These are phyloP conservation scores for Choristoneura fumiferana DNA, from an alignment of 1,140 invertebrate genomes.

Conservation along the genomic window DNA sequence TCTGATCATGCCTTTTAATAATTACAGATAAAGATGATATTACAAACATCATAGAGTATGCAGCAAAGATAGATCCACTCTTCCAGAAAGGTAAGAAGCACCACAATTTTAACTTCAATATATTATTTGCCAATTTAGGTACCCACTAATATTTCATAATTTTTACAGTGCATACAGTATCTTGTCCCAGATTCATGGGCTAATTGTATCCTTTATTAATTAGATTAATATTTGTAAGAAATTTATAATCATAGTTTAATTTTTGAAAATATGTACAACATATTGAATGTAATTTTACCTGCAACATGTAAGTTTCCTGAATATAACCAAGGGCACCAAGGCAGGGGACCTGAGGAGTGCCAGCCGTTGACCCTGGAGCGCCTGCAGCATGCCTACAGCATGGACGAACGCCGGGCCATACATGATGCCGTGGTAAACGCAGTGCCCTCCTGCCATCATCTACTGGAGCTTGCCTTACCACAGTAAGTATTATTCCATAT, in stretches of 20 bases:
- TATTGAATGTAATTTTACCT: too few species aligned
- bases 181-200: too few species aligned
- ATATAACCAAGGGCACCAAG: conserved; percentile 48
- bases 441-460: conserved; percentile 41
- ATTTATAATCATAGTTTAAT: too few species aligned
- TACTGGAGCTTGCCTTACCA: conserved; percentile 42
- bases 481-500: conserved; percentile 30
- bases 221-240: too few species aligned
- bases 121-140: too few species aligned
- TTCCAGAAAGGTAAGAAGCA: conserved; percentile 53
- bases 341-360: conserved; percentile 28
- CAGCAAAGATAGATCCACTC: conserved; percentile 39
- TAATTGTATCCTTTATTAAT: conserved; percentile 24
- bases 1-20: not conserved
- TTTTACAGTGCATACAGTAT: too few species aligned
- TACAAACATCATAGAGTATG: conserved; percentile 44
- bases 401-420: conserved; percentile 56
- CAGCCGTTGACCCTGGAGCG: conserved; percentile 48
- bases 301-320: conserved; percentile 45
- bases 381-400: conserved; percentile 45
- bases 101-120: not conserved
- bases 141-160: too few species aligned
- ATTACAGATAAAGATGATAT: conserved; percentile 52
- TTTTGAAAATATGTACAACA: too few species aligned
- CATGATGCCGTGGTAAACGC: conserved; percentile 54